Conservation (phyloP, 2,113 vertebrate species). For the Sylvietta virens region DNA sequence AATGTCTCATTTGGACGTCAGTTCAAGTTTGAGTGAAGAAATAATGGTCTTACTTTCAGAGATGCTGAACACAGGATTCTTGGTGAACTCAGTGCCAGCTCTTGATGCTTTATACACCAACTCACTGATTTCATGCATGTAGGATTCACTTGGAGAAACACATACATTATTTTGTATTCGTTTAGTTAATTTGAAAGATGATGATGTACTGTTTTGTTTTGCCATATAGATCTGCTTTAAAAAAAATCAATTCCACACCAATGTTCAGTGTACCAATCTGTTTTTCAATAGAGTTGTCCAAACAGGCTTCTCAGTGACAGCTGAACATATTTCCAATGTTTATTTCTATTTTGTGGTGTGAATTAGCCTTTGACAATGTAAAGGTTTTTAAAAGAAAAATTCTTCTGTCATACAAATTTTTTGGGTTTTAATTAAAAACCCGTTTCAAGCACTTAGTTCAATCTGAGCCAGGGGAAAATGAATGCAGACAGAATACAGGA, state of each 20-base stretch:
- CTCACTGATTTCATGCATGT: neutral
- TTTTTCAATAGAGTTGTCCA: neutral
- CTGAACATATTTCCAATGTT: neutral
- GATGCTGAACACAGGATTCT: neutral
- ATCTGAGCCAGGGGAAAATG: neutral
- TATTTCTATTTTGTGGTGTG: neutral
- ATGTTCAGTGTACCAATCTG: neutral
- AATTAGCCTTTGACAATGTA: neutral
- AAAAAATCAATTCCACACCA: neutral
- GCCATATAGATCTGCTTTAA: neutral
- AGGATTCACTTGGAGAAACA: neutral
- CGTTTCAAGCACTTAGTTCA: neutral
- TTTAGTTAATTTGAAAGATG: neutral
- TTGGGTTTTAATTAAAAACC: neutral
- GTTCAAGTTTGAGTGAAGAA: neutral
- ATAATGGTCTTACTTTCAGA: neutral
- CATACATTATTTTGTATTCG: neutral
- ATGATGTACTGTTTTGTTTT: neutral
- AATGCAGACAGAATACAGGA: neutral
- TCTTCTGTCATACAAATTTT: neutral
- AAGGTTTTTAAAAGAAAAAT: neutral
- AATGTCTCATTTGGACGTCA: neutral
- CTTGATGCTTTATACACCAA: neutral
- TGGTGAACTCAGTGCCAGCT: neutral
- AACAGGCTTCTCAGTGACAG: neutral